phyloP scores from a whole-genome alignment of 2,888 invertebrate genomes.

The Allophyes oxyacanthae region DNA sequence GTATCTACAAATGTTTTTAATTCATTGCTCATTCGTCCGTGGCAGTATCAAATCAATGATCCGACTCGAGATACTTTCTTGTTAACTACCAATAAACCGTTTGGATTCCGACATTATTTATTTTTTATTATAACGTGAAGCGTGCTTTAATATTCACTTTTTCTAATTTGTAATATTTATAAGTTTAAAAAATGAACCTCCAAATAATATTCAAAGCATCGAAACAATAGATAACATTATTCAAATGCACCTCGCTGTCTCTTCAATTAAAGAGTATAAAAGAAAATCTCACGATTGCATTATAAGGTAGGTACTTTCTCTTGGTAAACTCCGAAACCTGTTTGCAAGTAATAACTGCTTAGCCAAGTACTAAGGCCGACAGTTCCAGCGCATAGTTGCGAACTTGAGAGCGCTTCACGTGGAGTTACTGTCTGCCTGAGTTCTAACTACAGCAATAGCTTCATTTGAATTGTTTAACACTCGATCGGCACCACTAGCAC shows the following conservation, averaged over 20 bases:
- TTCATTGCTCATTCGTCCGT: too few species aligned
- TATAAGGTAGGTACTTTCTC: conserved; percentile 56
- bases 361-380: conserved; percentile 27
- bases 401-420: conserved; percentile 21
- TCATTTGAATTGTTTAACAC: conserved; percentile 10
- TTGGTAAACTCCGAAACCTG: conserved; percentile 48
- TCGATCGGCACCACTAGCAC: background rate
- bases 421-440: conserved; percentile 10
- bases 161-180: conserved; percentile 1
- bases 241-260: conserved; percentile 17
- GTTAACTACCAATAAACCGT: too few species aligned
- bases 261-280: conserved; percentile 34
- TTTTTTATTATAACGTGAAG: too few species aligned
- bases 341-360: conserved; percentile 51
- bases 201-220: background rate
- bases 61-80: too few species aligned
- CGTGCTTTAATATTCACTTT: background rate
- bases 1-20: too few species aligned
- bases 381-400: conserved; percentile 35
- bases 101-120: too few species aligned
- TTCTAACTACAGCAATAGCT: conserved; percentile 9
- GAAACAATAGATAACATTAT: conserved; percentile 36
- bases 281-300: conserved; percentile 36
- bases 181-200: background rate
- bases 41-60: too few species aligned